phyloP scores from a whole-genome alignment of 2,797 vertebrate genomes.

The Geotrypetes seraphini region DNA sequence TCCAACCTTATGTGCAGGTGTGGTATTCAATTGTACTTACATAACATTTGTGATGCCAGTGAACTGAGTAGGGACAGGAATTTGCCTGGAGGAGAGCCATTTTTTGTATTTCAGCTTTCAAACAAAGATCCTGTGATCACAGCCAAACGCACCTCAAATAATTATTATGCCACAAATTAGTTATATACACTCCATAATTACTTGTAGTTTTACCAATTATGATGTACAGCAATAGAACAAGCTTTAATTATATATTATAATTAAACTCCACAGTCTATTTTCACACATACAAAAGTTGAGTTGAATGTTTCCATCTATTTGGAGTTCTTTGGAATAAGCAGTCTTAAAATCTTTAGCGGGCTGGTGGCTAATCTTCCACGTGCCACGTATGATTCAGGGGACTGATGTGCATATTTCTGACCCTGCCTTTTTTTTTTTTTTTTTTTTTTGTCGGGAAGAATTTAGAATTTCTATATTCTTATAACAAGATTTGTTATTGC shows the following conservation, averaged over 20 bases:
- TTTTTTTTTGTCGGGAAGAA: too few species aligned
- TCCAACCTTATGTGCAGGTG: too few species aligned
- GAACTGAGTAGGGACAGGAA: conserved; percentile 2
- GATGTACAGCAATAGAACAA: conserved; percentile 17
- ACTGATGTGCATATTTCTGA: too few species aligned
- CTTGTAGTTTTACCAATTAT: conserved; percentile 20
- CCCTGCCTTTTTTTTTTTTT: too few species aligned
- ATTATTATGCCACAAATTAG: conserved; percentile 67
- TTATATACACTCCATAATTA: conserved; percentile 69
- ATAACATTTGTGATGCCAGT: not conserved
- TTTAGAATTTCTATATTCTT: too few species aligned
- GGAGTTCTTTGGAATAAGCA: conserved; percentile 18
- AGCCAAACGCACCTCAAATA: conserved; percentile 65
- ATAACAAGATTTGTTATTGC: too few species aligned
- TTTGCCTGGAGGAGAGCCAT: conserved; percentile 8
- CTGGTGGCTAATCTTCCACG: conserved; percentile 12
- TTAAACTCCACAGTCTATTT: conserved; percentile 13
- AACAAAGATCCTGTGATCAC: conserved; percentile 31
- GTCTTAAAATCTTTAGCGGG: conserved; percentile 12
- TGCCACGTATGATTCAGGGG: conserved; percentile 13
- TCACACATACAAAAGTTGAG: conserved; percentile 14
- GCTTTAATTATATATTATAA: conserved; percentile 20
- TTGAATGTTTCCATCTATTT: conserved; percentile 17
- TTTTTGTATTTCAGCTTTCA: conserved; percentile 15
- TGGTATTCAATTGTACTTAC: too few species aligned